Evolutionary conservation across 2,888 invertebrate species (phyloP), one percentile per base, ranked within the genome.

Genomic region (Agonum fuliginosum): DNA sequence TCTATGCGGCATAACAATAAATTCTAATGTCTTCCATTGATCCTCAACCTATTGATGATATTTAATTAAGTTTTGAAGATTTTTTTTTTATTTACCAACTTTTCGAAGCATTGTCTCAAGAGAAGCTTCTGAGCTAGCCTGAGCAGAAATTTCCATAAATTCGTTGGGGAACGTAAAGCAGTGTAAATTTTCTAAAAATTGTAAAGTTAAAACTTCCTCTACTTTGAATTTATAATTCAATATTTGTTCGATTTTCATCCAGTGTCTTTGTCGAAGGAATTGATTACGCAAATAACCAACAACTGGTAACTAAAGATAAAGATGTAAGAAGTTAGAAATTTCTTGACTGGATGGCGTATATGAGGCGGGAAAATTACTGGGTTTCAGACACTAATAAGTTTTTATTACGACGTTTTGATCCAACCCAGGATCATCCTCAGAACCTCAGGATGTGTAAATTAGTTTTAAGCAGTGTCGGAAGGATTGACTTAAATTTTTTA

Each of bases 111-210:
- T 89, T 4, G 88, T 87, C 86, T 97, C 97, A 8, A 97, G 89
- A 3, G 93, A 93, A 2, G 93, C 93, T 85, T 97, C 97, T 1
- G 96, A 95, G 81, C 94, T 95, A 0, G 97, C 97, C 84, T 95
- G 94, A 0, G 93, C 93, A 0, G 96, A 94, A 5, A 97, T 91
- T 83, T 97, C 95, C 91, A 94, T 93, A 12, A 97, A 86, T 79
- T 93, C 91, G 6, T 93, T 91, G 0, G 92, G 91, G 82, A 91
- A 91, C 65, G 91, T 90, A 86, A 96, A 96, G 0, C 93, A 93
- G n/a, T 92, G 90, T 2, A 93, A 87, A 0, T 92, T 91, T 78
- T 94, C 93, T 58, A 96, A 89, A 20, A 91, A 86, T 10, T 90
- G 89, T 12, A 97, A 87, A 0, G 93, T 94, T 17, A 95, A 83